phyloP scores from a whole-genome alignment of 2,113 vertebrate species.

The Lampris megalopsis region DNA sequence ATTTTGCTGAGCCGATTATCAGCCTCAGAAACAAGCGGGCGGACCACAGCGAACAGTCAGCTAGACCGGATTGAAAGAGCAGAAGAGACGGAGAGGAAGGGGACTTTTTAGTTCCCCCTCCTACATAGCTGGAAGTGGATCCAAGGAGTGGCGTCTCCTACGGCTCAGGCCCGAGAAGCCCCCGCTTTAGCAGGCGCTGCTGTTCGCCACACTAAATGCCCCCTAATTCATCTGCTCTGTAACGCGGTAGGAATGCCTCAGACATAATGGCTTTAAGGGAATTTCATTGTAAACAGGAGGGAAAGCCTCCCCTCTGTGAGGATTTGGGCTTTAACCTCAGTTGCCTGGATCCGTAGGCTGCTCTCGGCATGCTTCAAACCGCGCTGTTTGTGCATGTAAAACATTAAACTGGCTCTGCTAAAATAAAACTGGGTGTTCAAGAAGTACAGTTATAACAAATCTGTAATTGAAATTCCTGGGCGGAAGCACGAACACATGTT shows the following conservation, averaged over 20 bases:
- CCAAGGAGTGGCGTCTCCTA: constrained; percentile 66
- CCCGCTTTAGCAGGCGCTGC: constrained; percentile 49
- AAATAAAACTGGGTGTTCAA: constrained; percentile 50
- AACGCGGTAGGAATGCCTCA: constrained; percentile 56
- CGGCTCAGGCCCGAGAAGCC: constrained; percentile 48
- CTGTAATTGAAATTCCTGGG: constrained; percentile 28
- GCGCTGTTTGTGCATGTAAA: constrained; percentile 57
- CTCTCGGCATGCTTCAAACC: constrained; percentile 41
- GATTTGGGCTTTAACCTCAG: constrained; percentile 45
- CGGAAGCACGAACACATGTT: constrained; percentile 23
- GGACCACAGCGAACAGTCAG: constrained; percentile 58
- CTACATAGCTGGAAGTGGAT: constrained; percentile 72
- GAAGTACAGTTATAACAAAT: constrained; percentile 34
- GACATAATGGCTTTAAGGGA: constrained; percentile 72
- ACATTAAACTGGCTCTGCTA: constrained; percentile 59
- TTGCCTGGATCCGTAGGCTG: constrained; percentile 21
- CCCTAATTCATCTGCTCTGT: constrained; percentile 68
- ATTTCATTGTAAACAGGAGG: constrained; percentile 71
- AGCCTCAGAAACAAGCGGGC: constrained; percentile 69
- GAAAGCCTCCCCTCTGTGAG: constrained; percentile 46
- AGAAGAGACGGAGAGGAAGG: constrained; percentile 41
- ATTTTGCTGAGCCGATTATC: constrained; percentile 73
- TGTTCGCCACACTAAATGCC: constrained; percentile 63
- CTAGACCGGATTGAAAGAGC: constrained; percentile 61
- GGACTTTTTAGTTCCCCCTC: constrained; percentile 62